Percentiles rank a stretch among this genome's conserved stretches.
phyloP scores from a whole-genome alignment of 2,113 vertebrate species.

The Alaudala cheleensis region DNA sequence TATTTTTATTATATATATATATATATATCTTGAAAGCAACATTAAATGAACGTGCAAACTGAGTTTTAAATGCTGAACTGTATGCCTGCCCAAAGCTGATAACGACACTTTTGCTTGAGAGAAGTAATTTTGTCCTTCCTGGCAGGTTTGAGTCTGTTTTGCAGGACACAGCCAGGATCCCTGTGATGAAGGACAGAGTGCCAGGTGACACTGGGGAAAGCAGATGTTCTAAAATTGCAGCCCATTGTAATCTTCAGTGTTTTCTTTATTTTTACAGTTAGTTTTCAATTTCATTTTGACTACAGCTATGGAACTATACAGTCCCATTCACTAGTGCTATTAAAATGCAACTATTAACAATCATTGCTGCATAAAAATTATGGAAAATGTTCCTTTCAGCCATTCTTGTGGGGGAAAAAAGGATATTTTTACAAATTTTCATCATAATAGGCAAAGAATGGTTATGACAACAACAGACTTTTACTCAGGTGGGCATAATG shows the following conservation, averaged over 20 bases:
- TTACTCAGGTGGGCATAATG: background rate
- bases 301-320: background rate
- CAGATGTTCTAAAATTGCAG: background rate
- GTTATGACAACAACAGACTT: background rate
- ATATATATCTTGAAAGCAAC: background rate
- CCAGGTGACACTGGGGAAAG: background rate
- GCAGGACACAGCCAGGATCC: background rate
- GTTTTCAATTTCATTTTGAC: background rate
- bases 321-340: background rate
- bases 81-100: fast-evolving
- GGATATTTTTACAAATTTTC: background rate
- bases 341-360: background rate
- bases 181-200: background rate
- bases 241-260: background rate
- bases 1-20: background rate
- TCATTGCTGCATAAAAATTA: background rate
- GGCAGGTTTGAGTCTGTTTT: background rate
- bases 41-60: background rate
- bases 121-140: background rate
- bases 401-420: background rate
- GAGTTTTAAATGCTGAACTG: background rate
- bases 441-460: background rate
- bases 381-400: background rate
- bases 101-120: background rate
- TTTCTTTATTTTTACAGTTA: background rate